Evolutionary conservation across 2,113 vertebrate genomes (phyloP), one percentile per base, ranked within the genome.

Genomic region (Nothoprocta pentlandii): DNA sequence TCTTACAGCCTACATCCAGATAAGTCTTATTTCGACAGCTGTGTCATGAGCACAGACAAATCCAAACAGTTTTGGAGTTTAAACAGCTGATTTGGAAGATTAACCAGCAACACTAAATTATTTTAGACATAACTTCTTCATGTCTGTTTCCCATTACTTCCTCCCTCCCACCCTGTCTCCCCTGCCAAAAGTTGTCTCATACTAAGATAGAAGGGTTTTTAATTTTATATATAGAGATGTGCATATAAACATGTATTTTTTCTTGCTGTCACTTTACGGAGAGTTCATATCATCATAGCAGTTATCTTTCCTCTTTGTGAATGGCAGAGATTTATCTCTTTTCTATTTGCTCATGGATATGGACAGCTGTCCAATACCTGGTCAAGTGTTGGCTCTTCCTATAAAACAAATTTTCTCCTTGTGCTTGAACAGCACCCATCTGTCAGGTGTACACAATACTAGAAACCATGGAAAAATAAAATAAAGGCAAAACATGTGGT

Each of bases 371-470:
- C n/a, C 80, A 54, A 13, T 42, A 20, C 42, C 58, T 34, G 16
- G 82, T 91, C 39, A 23, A n/a, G 16, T 5, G 8, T 9, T 75
- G 16, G 20, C 19, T 0, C 13, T 14, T 67, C 74, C 46, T 74
- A 12, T 10, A 80, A 78, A 54, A 11, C 9, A 16, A 41, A 53
- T 53, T 53, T 89, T 4, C 7, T 2, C 39, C 9, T 82, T 93
- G 4, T 3, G 12, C 30, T 75, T 11, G 39, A 54, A 26, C 4
- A 17, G 4, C 26, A 26, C 16, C 26, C 0, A 1, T 14, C 13
- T 71, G 17, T 73, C 14, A 76, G 25, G 34, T 85, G 11, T 47
- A 6, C 9, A 34, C 32, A 59, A 17, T 80, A 59, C 8, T 56
- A 61, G 46, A 36, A 90, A 21, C 32, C 10, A 7, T 11, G 26